A percentile compares a stretch with the other conserved stretches of the same genome.
These are phyloP conservation scores for Neuroscelio doddi DNA, from an alignment of 2,888 invertebrate genomes.

Conservation along the genomic window DNA sequence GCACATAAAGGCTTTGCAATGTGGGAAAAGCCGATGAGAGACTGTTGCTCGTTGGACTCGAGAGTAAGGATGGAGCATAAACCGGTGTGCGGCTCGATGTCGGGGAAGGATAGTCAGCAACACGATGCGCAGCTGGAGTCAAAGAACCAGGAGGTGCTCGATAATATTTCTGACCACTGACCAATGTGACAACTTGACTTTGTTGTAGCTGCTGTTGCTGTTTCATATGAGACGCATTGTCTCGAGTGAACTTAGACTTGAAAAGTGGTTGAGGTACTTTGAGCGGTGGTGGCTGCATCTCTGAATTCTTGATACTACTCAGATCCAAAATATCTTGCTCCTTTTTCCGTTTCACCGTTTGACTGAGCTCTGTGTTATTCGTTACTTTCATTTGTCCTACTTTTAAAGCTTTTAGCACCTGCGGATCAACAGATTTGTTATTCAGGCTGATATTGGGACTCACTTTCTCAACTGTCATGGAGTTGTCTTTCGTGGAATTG, in stretches of 20 bases:
- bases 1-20: constrained; percentile 55
- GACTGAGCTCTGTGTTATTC: constrained; percentile 15
- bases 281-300: constrained; percentile 49
- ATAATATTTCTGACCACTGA: constrained; percentile 61
- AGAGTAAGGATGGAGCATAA: constrained; percentile 58
- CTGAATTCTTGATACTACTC: constrained; percentile 56
- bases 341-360: constrained; percentile 50
- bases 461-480: constrained; percentile 50
- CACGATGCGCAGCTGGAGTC: constrained; percentile 62
- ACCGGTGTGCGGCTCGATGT: constrained; percentile 56
- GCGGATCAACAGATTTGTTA: constrained; percentile 58
- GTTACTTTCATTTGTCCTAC: constrained; percentile 54
- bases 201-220: constrained; percentile 27
- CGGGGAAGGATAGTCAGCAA: constrained; percentile 53
- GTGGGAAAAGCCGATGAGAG: constrained; percentile 49
- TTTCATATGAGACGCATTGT: constrained; percentile 14
- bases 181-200: constrained; percentile 60
- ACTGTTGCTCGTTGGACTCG: constrained; percentile 36
- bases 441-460: constrained; percentile 61
- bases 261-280: constrained; percentile 52
- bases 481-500: constrained; percentile 39
- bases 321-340: constrained; percentile 60
- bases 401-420: constrained; percentile 57
- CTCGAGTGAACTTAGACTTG: constrained; percentile 24
- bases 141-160: constrained; percentile 63